A percentile compares a stretch with the other conserved stretches of the same genome.
phyloP scores from a whole-genome alignment of 2,797 vertebrate species.

The Gymnothorax javanicus region DNA sequence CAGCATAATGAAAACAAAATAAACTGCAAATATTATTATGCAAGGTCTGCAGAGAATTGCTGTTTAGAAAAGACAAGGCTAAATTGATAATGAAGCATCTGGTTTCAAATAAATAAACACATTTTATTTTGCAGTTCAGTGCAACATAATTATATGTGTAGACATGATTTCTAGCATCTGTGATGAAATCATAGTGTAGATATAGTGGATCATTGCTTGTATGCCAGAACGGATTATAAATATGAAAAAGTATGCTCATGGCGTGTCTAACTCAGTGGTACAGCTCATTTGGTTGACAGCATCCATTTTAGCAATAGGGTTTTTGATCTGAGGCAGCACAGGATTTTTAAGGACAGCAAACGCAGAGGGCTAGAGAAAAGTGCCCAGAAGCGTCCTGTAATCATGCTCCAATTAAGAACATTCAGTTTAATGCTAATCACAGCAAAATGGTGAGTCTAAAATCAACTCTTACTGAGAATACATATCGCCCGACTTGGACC shows the following conservation, averaged over 20 bases:
- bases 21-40: conserved; percentile 15
- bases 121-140: background rate
- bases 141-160: background rate
- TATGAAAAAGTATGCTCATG: background rate
- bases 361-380: conserved; percentile 22
- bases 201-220: conserved; percentile 1
- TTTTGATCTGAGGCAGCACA: conserved; percentile 44
- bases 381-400: background rate
- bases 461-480: too few relatives aligned
- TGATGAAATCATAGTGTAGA: background rate
- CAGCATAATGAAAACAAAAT: background rate
- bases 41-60: background rate
- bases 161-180: background rate
- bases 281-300: conserved; percentile 45
- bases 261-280: conserved; percentile 37
- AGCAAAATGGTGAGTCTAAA: too few relatives aligned
- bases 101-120: conserved; percentile 18
- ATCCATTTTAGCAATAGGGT: background rate
- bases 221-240: conserved; percentile 13
- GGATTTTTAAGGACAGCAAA: background rate
- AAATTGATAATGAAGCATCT: background rate
- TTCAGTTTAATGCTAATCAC: conserved; percentile 25
- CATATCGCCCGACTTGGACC: too few relatives aligned
- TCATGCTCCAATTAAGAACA: background rate
- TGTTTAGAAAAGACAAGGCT: background rate